Percentiles rank a stretch among this genome's conserved stretches.
Evolutionary conservation across 1,140 invertebrate genomes (phyloP).

Genomic region (Acarapis woodi): DNA sequence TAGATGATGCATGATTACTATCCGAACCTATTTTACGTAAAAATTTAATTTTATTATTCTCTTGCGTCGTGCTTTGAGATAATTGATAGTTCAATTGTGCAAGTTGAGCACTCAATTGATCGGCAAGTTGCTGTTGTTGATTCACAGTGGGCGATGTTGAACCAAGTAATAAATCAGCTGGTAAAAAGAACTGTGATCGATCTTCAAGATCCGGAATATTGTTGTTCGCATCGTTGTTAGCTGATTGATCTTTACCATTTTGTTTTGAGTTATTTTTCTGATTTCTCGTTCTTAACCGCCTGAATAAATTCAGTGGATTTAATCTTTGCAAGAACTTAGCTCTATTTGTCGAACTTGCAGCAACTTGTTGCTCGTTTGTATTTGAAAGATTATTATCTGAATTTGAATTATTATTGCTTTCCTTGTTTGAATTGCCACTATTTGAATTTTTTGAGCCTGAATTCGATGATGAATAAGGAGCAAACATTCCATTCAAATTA

Average conservation of each 20-base stretch:
- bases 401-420: not conserved
- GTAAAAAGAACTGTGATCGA: not conserved
- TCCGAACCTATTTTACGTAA: too few relatives aligned
- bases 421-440: not conserved
- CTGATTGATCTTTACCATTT: not conserved
- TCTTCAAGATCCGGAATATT: not conserved
- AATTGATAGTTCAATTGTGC: too few relatives aligned
- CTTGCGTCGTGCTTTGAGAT: too few relatives aligned
- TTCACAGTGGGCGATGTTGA: too few relatives aligned
- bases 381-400: not conserved
- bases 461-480: too few relatives aligned
- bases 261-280: slow-evolving; percentile 1
- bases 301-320: slow-evolving; percentile 10
- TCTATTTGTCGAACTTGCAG: not conserved
- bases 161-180: too few relatives aligned
- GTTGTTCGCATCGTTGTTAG: too few relatives aligned
- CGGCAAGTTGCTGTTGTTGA: too few relatives aligned
- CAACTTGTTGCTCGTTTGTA: not conserved
- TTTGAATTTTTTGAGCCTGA: not conserved
- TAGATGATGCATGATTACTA: too few relatives aligned
- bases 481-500: too few relatives aligned
- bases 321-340: slow-evolving; percentile 6
- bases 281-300: slow-evolving; percentile 6
- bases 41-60: too few relatives aligned
- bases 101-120: too few relatives aligned